Percentiles rank a stretch among this genome's conserved stretches.
phyloP scores from a whole-genome alignment of 2,797 vertebrate species.

The Pogonophryne albipinna region DNA sequence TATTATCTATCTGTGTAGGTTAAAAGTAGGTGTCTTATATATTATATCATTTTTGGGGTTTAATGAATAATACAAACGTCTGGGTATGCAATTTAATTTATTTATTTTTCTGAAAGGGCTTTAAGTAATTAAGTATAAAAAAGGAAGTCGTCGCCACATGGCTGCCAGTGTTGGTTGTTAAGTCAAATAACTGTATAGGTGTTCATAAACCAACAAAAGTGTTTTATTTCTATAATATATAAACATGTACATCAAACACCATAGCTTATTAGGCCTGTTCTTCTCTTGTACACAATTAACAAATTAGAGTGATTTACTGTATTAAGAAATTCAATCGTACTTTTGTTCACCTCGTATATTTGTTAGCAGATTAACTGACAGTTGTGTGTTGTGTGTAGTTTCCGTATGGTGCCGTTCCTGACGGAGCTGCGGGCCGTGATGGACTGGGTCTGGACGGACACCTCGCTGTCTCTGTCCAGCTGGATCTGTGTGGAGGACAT shows the following conservation, averaged over 20 bases:
- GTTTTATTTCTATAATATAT: not conserved
- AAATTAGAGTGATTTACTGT: not conserved
- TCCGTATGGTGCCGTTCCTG: conserved; percentile 96
- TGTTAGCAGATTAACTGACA: conserved; percentile 1
- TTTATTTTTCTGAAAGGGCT: no score
- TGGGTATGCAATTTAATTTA: no score
- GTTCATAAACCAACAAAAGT: not conserved
- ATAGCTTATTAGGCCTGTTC: not conserved
- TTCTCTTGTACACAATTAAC: not conserved
- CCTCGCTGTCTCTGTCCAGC: conserved; percentile 97
- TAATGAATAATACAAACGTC: not conserved
- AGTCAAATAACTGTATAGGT: no score
- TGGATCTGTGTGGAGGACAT: conserved; percentile 99
- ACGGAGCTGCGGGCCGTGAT: conserved; percentile 98
- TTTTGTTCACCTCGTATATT: not conserved
- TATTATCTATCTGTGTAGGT: not conserved
- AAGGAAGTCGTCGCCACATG: no score
- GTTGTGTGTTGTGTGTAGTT: conserved; percentile 81
- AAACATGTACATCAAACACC: not conserved
- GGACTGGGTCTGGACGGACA: conserved; percentile 99
- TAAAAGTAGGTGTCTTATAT: not conserved
- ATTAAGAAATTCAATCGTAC: not conserved
- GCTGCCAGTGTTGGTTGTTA: no score
- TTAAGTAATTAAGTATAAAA: no score
- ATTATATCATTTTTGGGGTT: not conserved